Evolutionary conservation across 2,797 vertebrate species (phyloP).

Genomic region (Paratrypauchen microcephalus): DNA sequence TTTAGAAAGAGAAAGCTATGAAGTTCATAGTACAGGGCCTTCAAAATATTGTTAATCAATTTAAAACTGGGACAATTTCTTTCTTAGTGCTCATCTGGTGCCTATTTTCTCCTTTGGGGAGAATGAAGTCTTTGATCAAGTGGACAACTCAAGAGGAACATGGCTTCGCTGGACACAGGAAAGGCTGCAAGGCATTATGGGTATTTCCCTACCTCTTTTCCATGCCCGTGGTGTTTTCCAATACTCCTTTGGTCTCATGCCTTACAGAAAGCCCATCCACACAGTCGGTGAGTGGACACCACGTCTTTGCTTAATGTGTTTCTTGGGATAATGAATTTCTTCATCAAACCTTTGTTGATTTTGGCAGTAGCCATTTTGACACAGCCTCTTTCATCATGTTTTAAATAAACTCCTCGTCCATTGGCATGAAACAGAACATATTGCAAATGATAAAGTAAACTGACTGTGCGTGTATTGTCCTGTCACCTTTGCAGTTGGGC

Average conservation of each 20-base stretch:
- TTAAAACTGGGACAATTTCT: neutral
- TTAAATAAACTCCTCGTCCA: slow-evolving; percentile 6
- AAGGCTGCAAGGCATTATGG: slow-evolving; percentile 84
- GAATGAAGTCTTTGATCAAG: slow-evolving; percentile 89
- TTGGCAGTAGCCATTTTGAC: slow-evolving; percentile 23
- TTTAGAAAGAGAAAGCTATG: slow-evolving; percentile 5
- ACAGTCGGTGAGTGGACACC: slow-evolving; percentile 83
- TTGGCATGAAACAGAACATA: slow-evolving; percentile 3
- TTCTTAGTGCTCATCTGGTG: slow-evolving; percentile 81
- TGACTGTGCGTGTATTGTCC: slow-evolving; percentile 21
- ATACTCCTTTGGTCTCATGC: slow-evolving; percentile 90
- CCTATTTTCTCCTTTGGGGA: slow-evolving; percentile 95
- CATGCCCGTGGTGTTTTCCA: slow-evolving; percentile 92
- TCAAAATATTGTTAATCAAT: neutral
- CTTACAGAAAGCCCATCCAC: slow-evolving; percentile 85
- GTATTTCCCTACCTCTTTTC: slow-evolving; percentile 89
- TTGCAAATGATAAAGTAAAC: slow-evolving; percentile 22
- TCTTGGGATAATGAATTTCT: neutral
- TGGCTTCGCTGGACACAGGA: slow-evolving; percentile 84
- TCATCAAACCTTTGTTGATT: slow-evolving; percentile 17
- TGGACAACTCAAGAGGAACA: slow-evolving; percentile 82
- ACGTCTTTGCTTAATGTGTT: neutral
- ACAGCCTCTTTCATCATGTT: neutral
- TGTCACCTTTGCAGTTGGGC: slow-evolving; percentile 82
- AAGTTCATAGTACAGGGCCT: neutral